Evolutionary conservation across 2,888 invertebrate genomes (phyloP), one percentile per base, ranked within the genome.

Genomic region (Hypolimnas misippus): DNA sequence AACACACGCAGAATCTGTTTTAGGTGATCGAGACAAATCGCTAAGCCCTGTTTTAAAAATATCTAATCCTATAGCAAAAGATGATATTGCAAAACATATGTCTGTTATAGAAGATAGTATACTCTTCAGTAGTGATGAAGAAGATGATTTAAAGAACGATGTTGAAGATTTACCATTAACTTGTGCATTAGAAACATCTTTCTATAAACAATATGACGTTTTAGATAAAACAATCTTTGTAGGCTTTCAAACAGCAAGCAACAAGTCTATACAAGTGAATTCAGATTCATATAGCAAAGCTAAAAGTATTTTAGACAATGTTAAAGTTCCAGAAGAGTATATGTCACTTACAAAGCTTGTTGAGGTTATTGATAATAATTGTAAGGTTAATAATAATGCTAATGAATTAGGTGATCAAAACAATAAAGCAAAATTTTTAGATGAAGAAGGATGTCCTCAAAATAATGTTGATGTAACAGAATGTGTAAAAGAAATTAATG

Each of bases 111-210:
- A 84, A 70, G 89, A 89, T 68, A 86, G 86, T 70, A 85, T 89
- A 42, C 65, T 90, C 17, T 89, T 91, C 59, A 90, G 87, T 54
- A 89, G 88, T 72, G 90, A 90, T 74, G 91, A 92, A 76, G 89
- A 89, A 75, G 72, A 74, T 58, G 76, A 77, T 53, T 73, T 57
- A 42, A 72, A 21, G 21, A 77, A 76, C 70, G 69, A 76, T 54
- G 65, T 72, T 5, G 71, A 79, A 69, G 81, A 86, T 42, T 67
- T 88, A 38, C 86, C 88, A n/a, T 72, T 86, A 7, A 89, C 89
- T 7, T 84, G 84, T 75, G 81, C 81, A 1, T 73, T 89, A 68
- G 80, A 85, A 72, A 84, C 81, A 1, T 84, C 83, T 3, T 83
- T 81, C 67, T 76, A 80, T 63, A 73, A 84, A 10, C 66, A 79